phyloP scores from a whole-genome alignment of 2,797 vertebrate species.

The Morus bassanus region DNA sequence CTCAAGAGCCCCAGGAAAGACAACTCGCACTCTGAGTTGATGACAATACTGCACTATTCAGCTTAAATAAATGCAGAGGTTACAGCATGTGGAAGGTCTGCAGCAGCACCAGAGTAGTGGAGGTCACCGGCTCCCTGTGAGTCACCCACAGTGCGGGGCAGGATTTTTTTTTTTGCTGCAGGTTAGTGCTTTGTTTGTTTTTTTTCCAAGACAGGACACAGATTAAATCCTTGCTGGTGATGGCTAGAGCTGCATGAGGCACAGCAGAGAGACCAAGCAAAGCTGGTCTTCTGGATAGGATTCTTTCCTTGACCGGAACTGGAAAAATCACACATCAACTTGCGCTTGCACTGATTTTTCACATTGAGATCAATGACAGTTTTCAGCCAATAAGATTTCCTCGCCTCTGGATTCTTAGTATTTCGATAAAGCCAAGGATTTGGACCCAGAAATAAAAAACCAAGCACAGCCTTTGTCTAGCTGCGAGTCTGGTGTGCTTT shows the following conservation, averaged over 20 bases:
- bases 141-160: fast-evolving
- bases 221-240: neutral
- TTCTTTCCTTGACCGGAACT: neutral
- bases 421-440: neutral
- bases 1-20: neutral
- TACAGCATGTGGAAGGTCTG: neutral
- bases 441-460: neutral
- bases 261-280: neutral
- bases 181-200: neutral
- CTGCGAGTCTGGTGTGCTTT: neutral
- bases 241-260: neutral
- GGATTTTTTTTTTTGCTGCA: neutral
- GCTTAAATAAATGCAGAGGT: neutral
- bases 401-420: neutral
- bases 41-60: neutral
- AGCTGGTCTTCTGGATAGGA: neutral
- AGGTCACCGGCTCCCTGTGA: neutral
- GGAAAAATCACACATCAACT: neutral
- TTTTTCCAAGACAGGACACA: neutral
- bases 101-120: neutral
- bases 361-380: fast-evolving
- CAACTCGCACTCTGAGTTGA: neutral
- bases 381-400: neutral
- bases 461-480: neutral
- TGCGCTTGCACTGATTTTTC: neutral